These are phyloP conservation scores for Drosophila algonquin DNA, from an alignment of 2,888 invertebrate genomes.

Conservation along the genomic window DNA sequence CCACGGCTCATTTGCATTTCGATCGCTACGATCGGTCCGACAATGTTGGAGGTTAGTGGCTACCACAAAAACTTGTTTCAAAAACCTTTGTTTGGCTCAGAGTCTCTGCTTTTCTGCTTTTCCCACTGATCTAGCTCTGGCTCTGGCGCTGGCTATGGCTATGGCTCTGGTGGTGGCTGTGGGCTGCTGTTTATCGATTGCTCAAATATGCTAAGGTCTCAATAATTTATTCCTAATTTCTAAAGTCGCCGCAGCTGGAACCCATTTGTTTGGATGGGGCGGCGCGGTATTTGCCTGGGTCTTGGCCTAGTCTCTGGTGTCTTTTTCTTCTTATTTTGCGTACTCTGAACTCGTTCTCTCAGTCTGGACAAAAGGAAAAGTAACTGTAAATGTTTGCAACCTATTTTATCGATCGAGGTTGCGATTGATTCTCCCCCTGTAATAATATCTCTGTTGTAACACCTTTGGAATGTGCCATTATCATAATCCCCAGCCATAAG, in stretches of 20 bases:
- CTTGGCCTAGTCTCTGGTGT: slow-evolving; percentile 4
- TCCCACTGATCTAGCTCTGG: slow-evolving; percentile 16
- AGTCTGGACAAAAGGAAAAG: slow-evolving; percentile 46
- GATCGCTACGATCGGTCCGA: slow-evolving; percentile 7
- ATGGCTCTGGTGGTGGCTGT: slow-evolving; percentile 8
- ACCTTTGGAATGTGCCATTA: slow-evolving; percentile 2
- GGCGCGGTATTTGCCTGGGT: slow-evolving; percentile 14
- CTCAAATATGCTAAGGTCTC: slow-evolving; percentile 65
- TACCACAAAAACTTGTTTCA: slow-evolving; percentile 48
- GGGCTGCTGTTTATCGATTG: slow-evolving; percentile 46
- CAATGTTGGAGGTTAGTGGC: slow-evolving; percentile 7
- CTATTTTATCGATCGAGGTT: slow-evolving; percentile 1
- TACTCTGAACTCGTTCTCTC: slow-evolving; percentile 3
- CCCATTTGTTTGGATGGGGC: not conserved
- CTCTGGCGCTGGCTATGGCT: slow-evolving; percentile 12
- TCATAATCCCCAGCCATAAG: not conserved
- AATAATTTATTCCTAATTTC: slow-evolving; percentile 63
- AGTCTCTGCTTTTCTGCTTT: slow-evolving; percentile 11
- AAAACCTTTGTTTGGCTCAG: slow-evolving; percentile 30
- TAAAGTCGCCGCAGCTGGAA: slow-evolving; percentile 23
- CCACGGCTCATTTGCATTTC: slow-evolving; percentile 37
- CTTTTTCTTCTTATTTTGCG: not conserved
- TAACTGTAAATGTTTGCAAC: slow-evolving; percentile 58
- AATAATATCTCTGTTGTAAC: slow-evolving; percentile 10
- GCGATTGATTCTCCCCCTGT: not conserved